Evolutionary conservation across 2,888 invertebrate species (phyloP), one percentile per base, ranked within the genome.

Genomic region (Macropis europaea): DNA sequence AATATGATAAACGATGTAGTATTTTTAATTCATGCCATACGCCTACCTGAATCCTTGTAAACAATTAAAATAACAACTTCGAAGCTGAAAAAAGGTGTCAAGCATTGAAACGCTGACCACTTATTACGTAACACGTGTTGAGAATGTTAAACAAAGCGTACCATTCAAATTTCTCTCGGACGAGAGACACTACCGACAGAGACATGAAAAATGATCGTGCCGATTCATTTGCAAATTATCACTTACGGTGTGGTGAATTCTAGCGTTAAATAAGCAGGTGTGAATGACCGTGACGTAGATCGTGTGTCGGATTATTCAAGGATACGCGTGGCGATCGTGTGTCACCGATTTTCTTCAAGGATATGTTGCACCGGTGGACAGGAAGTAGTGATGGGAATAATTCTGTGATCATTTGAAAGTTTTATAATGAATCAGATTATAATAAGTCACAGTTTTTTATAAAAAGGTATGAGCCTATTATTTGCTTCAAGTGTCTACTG

Each of bases 211-310:
- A 70, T 53, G 70, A 73, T 68, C 42, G 61, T 40, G 43, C 30
- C 66, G 63, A 73, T 73, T 79, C 61, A 57, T 52, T 73, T 69
- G 71, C 67, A 79, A 79, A 79, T 79, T 69, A 63, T 53, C 42
- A 26, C 52, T 40, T 28, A 19, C 19, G 17, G 17, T 11, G 26
- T 38, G 53, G 24, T 48, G 47, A 73, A 66, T 66, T 42, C 48
- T 52, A 28, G 54, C 56, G 57, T 70, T 67, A 36, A 67, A 59
- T 54, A 68, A 38, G 34, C 36, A 47, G 28, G 32, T 66, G 61
- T 52, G 42, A 59, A 71, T 36, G 54, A 26, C 40, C 34, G 34
- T 48, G 22, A 11, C 34, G 15, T 32, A 42, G 63, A 73, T 60
- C 26, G 52, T 43, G 52, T 63, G 48, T 63, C 52, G 40, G 60